Evolutionary conservation across 2,113 vertebrate genomes (phyloP).

Genomic region (Tor tambroides): DNA sequence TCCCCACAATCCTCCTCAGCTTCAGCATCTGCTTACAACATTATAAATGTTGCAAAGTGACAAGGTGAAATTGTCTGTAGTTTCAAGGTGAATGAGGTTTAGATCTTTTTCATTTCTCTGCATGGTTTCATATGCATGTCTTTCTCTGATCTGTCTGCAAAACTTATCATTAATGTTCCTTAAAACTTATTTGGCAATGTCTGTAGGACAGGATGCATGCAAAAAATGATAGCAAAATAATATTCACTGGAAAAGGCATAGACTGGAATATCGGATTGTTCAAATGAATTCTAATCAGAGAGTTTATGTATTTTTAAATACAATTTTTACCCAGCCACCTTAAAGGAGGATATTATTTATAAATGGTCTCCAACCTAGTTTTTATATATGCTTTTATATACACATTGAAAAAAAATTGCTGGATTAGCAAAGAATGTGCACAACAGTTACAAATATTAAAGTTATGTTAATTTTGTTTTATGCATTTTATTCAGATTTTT

Average conservation of each 20-base stretch:
- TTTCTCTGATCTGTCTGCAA: not conserved
- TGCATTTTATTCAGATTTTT: not conserved
- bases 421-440: too few species aligned
- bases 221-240: not conserved
- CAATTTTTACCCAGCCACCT: too few species aligned
- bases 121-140: not conserved
- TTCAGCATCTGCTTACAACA: not conserved
- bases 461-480: too few species aligned
- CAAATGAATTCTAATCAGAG: not conserved
- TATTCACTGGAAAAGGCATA: not conserved
- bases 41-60: not conserved
- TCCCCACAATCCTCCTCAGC: not conserved
- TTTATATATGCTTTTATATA: too few species aligned
- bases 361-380: not conserved
- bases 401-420: too few species aligned
- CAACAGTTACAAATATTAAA: too few species aligned
- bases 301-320: not conserved
- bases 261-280: not conserved
- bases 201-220: not conserved
- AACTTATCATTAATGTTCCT: not conserved
- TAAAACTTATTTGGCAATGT: not conserved
- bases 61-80: too few species aligned
- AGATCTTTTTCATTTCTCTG: not conserved
- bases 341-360: not conserved
- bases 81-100: not conserved